phyloP scores from a whole-genome alignment of 2,888 invertebrate genomes.

The Brachyptera risi region DNA sequence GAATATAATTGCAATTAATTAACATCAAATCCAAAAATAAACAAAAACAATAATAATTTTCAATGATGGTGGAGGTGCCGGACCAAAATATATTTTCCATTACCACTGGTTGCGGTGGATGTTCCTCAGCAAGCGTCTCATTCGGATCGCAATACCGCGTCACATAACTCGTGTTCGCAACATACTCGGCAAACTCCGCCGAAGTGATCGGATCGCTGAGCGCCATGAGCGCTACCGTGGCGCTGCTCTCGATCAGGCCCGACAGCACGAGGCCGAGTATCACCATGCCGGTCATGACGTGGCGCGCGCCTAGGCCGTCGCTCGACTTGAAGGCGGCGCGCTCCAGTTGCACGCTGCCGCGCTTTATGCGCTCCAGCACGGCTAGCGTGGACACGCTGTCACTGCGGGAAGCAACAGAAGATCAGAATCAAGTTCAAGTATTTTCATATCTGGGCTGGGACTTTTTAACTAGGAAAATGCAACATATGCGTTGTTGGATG shows the following conservation, averaged over 20 bases:
- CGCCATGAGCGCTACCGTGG: constrained; percentile 52
- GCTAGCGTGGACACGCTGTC: constrained; percentile 18
- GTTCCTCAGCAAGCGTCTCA: constrained; percentile 7
- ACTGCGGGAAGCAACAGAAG: too few species aligned
- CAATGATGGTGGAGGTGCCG: too few species aligned
- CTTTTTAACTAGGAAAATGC: too few species aligned
- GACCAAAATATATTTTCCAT: too few species aligned
- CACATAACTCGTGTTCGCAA: constrained; percentile 49
- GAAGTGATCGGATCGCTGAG: constrained; percentile 45
- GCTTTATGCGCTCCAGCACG: constrained; percentile 41
- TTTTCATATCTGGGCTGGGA: too few species aligned
- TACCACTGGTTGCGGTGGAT: neutral
- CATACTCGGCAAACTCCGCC: constrained; percentile 48
- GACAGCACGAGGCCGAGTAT: constrained; percentile 54
- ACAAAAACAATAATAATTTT: too few species aligned
- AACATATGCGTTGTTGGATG: too few species aligned
- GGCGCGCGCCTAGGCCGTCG: constrained; percentile 48
- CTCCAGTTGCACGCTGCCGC: constrained; percentile 52
- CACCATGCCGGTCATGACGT: constrained; percentile 50
- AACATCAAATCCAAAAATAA: too few species aligned
- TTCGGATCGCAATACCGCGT: constrained; percentile 45
- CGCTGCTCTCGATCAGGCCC: constrained; percentile 54
- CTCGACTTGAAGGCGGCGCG: constrained; percentile 52
- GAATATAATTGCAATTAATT: too few species aligned
- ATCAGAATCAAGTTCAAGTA: too few species aligned